phyloP scores from a whole-genome alignment of 2,888 invertebrate genomes.

The Volucella zonaria region DNA sequence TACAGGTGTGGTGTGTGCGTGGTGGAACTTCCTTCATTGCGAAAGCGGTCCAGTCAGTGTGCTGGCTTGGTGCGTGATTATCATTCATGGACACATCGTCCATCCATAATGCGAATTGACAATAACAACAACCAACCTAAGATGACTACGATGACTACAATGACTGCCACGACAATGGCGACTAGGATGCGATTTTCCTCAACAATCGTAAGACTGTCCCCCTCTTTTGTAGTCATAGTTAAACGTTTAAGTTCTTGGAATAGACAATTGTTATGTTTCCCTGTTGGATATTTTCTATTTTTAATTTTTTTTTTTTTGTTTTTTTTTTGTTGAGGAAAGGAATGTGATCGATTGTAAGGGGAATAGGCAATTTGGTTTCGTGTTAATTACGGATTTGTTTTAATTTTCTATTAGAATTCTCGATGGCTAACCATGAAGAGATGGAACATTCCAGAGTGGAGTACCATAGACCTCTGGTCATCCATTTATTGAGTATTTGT shows the following conservation, averaged over 20 bases:
- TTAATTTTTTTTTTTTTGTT: conserved; percentile 10
- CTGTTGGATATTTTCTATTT: conserved; percentile 14
- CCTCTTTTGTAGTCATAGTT: background rate
- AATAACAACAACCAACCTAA: conserved; percentile 3
- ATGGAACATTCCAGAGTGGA: conserved; percentile 33
- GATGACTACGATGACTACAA: conserved; percentile 33
- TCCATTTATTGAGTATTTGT: no score
- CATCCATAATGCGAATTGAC: conserved; percentile 5
- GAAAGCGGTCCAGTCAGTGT: conserved; percentile 32
- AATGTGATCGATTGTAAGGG: conserved; percentile 72
- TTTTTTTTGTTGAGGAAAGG: conserved; percentile 44
- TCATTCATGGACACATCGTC: conserved; percentile 63
- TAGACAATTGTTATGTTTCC: conserved; percentile 60
- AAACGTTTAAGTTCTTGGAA: conserved; percentile 51
- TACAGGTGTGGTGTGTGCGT: conserved; percentile 71
- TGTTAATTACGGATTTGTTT: conserved; percentile 70
- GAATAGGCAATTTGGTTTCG: conserved; percentile 69
- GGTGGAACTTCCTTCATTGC: conserved; percentile 67
- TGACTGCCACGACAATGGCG: conserved; percentile 32
- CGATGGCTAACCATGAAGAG: conserved; percentile 38
- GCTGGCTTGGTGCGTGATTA: conserved; percentile 59
- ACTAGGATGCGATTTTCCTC: conserved; percentile 36
- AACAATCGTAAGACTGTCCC: conserved; percentile 29
- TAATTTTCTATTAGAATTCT: conserved; percentile 41
- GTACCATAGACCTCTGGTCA: no score